Percentiles rank a stretch among this genome's conserved stretches.
These are phyloP conservation scores for Lasioglossum villosulum DNA, from an alignment of 2,888 invertebrate species.

Conservation along the genomic window DNA sequence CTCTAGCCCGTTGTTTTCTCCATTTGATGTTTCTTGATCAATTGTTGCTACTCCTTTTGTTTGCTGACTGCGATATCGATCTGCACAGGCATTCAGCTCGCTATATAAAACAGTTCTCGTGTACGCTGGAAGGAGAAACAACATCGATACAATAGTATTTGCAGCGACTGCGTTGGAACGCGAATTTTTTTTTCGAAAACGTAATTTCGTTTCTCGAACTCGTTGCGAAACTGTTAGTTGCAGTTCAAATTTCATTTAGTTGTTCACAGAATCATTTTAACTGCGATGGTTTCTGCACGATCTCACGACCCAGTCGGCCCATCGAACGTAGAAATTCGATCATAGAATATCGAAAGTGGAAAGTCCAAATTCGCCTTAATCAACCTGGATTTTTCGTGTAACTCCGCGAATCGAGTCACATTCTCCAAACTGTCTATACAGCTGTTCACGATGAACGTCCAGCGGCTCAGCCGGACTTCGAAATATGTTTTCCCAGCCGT, in stretches of 20 bases:
- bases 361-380: not conserved
- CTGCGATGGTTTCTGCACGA: too few species aligned
- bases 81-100: not conserved
- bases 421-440: not conserved
- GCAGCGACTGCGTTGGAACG: not conserved
- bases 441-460: not conserved
- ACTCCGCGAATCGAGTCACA: not conserved
- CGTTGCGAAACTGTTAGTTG: not conserved
- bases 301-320: too few species aligned
- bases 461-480: not conserved
- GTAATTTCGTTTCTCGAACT: not conserved
- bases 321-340: not conserved
- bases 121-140: not conserved
- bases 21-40: slow-evolving; percentile 21
- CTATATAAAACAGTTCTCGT: not conserved
- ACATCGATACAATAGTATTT: not conserved
- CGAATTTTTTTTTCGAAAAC: not conserved
- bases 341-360: too few species aligned
- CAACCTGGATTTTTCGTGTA: not conserved
- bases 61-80: not conserved
- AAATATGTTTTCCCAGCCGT: not conserved
- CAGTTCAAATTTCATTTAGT: not conserved
- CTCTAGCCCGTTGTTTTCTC: not conserved
- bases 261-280: not conserved
- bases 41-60: not conserved